These are phyloP conservation scores for Leucophenga maculata DNA, from an alignment of 2,888 invertebrate genomes.

Conservation along the genomic window DNA sequence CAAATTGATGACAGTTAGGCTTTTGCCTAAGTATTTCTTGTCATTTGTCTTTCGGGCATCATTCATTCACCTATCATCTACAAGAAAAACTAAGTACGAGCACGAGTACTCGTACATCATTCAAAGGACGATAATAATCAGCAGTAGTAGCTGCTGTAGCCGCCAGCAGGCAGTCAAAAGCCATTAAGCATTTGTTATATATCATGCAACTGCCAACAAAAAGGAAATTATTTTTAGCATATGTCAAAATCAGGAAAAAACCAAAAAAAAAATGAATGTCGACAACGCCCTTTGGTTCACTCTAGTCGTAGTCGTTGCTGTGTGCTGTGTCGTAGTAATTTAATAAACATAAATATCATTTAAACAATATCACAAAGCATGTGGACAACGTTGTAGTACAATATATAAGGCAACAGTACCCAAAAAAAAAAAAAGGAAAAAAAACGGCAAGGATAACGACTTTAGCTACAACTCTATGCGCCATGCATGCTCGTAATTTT, in stretches of 20 bases:
- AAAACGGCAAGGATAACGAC: conserved; percentile 7
- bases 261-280: background rate
- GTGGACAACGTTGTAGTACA: background rate
- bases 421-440: conserved; percentile 11
- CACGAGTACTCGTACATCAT: too few relatives aligned
- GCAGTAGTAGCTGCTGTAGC: background rate
- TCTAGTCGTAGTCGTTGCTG: too few relatives aligned
- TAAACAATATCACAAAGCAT: conserved; percentile 48
- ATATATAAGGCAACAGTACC: background rate
- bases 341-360: conserved; percentile 59
- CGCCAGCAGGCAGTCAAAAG: background rate
- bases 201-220: background rate
- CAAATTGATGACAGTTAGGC: background rate
- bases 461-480: background rate
- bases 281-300: too few relatives aligned
- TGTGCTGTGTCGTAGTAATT: conserved; percentile 46
- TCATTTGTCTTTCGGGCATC: too few relatives aligned
- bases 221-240: too few relatives aligned
- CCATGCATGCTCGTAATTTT: conserved; percentile 15
- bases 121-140: background rate
- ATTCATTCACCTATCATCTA: too few relatives aligned
- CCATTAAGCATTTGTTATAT: conserved; percentile 16
- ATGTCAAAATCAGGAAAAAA: background rate
- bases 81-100: too few relatives aligned
- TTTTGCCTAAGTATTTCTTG: background rate